Conservation (phyloP, 1,140 invertebrate genomes). For the Cherax destructor region DNA sequence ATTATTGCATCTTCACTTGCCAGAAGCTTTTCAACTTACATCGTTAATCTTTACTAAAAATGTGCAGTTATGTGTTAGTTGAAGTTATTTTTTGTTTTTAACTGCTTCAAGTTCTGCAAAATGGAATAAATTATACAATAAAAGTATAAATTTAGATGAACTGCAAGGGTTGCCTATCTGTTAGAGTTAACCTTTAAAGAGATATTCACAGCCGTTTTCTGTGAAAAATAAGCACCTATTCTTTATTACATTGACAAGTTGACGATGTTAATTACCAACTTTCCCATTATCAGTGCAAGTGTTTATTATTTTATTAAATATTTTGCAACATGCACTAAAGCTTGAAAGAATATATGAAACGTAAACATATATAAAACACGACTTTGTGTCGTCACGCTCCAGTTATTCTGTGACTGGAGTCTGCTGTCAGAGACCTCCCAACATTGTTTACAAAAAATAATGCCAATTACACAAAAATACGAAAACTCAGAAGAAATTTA, state of each 20-base stretch:
- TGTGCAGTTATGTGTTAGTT: no score
- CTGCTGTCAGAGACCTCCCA: constrained; percentile 51
- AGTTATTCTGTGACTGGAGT: constrained; percentile 13
- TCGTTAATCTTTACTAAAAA: no score
- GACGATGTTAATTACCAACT: background rate
- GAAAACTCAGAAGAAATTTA: background rate
- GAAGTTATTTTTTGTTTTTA: no score
- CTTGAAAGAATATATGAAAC: background rate
- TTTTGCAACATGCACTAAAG: background rate
- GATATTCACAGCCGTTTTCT: background rate
- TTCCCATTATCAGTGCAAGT: background rate
- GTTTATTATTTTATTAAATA: background rate
- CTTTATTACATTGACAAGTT: background rate
- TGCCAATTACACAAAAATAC: background rate
- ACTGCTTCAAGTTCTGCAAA: no score
- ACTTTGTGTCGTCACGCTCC: constrained; percentile 47
- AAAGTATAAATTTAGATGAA: background rate
- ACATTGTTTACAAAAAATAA: constrained; percentile 66
- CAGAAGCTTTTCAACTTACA: no score
- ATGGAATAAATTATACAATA: no score
- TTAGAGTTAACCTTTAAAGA: background rate
- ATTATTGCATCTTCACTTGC: no score
- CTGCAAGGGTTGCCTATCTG: background rate
- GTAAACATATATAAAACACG: background rate
- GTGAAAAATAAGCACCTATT: background rate